Evolutionary conservation across 2,797 vertebrate genomes (phyloP).

Genomic region (Pterois miles): DNA sequence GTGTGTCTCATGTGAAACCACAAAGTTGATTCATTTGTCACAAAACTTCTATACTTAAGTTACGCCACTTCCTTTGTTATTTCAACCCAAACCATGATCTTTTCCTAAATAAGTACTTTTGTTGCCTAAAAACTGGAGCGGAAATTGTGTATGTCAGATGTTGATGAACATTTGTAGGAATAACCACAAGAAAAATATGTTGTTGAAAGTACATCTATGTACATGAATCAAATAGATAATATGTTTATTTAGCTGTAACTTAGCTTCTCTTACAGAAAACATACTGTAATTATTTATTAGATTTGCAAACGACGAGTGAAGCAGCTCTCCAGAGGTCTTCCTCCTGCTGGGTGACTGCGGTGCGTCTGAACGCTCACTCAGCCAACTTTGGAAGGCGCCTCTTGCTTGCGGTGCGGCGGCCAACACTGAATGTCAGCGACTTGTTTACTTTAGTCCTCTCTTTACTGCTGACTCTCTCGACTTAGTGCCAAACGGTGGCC

Average conservation of each 20-base stretch:
- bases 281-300: background rate
- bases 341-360: conserved; percentile 14
- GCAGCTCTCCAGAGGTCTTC: background rate
- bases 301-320: background rate
- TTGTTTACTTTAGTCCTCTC: conserved; percentile 72
- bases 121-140: no score
- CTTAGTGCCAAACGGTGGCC: conserved; percentile 72
- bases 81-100: no score
- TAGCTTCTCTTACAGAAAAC: background rate
- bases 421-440: conserved; percentile 62
- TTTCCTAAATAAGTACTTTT: no score
- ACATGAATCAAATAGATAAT: background rate
- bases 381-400: conserved; percentile 51
- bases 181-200: no score
- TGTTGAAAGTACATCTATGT: no score
- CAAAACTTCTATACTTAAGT: no score
- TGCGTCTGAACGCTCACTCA: conserved; percentile 20
- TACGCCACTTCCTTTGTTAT: no score
- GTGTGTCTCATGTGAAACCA: no score
- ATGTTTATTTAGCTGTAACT: background rate
- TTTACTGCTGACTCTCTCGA: conserved; percentile 78
- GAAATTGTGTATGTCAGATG: no score
- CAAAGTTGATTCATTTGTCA: no score
- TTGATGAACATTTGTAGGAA: no score
- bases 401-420: conserved; percentile 43